These are phyloP conservation scores for Cryptus viduatorius DNA, from an alignment of 2,888 invertebrate genomes.

Conservation along the genomic window DNA sequence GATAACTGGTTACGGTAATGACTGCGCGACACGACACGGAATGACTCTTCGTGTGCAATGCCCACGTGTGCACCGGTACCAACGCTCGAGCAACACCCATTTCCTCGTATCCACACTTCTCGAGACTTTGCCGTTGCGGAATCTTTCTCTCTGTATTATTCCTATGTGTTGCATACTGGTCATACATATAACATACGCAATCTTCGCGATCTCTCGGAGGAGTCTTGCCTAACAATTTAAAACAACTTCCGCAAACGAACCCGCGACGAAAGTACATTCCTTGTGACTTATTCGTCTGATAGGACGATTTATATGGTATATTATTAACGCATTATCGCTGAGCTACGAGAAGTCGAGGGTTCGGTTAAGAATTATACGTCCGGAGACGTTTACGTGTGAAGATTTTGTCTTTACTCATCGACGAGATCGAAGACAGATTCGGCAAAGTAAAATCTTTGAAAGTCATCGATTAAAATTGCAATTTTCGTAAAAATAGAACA, in stretches of 20 bases:
- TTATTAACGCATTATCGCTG: conserved; percentile 67
- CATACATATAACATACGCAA: conserved; percentile 65
- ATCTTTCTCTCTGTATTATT: neutral
- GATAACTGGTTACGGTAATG: conserved; percentile 73
- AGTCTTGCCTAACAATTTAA: conserved; percentile 66
- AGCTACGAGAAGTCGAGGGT: conserved; percentile 45
- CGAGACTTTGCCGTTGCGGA: conserved; percentile 17
- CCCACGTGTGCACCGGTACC: conserved; percentile 47
- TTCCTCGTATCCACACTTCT: conserved; percentile 64
- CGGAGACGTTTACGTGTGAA: neutral
- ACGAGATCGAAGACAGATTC: no score
- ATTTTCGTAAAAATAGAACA: no score
- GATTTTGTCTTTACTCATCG: neutral
- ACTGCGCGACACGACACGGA: conserved; percentile 71
- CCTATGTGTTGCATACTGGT: conserved; percentile 22
- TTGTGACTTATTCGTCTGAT: conserved; percentile 67
- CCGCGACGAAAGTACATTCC: conserved; percentile 66
- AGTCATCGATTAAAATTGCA: no score
- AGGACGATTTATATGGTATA: conserved; percentile 66
- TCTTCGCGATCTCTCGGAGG: conserved; percentile 64
- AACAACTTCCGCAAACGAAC: conserved; percentile 67
- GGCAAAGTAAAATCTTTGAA: no score
- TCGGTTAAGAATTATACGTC: conserved; percentile 48
- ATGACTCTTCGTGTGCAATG: conserved; percentile 67
- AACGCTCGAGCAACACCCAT: conserved; percentile 61